Evolutionary conservation across 2,888 invertebrate genomes (phyloP).

Genomic region (Polydrusus pterygomalis): DNA sequence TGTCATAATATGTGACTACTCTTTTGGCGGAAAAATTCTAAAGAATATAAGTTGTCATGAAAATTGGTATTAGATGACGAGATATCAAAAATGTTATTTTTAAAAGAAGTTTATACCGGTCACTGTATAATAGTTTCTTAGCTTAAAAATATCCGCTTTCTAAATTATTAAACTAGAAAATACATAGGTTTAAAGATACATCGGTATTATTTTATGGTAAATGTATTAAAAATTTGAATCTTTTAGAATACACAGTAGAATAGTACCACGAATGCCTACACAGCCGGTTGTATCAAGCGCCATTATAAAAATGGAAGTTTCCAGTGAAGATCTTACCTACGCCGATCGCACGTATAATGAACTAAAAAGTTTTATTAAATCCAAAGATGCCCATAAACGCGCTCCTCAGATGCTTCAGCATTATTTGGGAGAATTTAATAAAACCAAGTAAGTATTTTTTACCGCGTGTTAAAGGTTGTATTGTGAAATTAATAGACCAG

Average conservation of each 20-base stretch:
- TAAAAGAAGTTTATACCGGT: no score
- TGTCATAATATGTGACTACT: no score
- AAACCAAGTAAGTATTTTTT: constrained; percentile 64
- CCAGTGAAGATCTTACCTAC: constrained; percentile 49
- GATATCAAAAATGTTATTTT: no score
- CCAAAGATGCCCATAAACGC: constrained; percentile 60
- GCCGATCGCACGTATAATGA: constrained; percentile 61
- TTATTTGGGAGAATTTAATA: constrained; percentile 61
- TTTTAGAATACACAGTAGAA: background rate
- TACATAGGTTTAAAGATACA: no score
- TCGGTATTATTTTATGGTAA: no score
- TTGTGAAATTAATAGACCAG: no score
- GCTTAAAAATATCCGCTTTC: background rate
- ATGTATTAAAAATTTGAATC: background rate
- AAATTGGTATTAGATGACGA: no score
- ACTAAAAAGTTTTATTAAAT: constrained; percentile 63
- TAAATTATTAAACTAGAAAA: no score
- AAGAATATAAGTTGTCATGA: no score
- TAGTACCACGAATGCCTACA: background rate
- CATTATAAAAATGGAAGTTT: constrained; percentile 49
- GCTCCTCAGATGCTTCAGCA: constrained; percentile 60
- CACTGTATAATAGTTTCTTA: no score
- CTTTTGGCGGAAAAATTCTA: no score
- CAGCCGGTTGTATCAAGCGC: background rate
- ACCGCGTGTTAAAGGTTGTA: no score